Percentiles rank a stretch among this genome's conserved stretches.
These are phyloP conservation scores for Hypomesus transpacificus DNA, from an alignment of 2,113 vertebrate species.

Conservation along the genomic window DNA sequence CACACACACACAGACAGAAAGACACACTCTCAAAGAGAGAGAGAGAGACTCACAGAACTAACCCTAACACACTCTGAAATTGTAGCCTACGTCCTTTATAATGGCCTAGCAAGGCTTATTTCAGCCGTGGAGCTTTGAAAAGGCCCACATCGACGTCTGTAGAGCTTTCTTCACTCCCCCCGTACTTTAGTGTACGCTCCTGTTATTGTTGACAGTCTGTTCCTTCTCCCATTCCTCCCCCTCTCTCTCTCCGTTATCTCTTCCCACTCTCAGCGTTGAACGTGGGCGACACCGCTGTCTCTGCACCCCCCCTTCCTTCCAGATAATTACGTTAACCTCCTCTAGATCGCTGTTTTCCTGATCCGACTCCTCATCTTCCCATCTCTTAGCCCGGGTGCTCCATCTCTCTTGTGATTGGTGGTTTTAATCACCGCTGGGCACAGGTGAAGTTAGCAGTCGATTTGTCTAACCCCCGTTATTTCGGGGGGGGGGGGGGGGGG, in stretches of 20 bases:
- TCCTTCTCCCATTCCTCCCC: constrained; percentile 24
- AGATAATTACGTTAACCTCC: constrained; percentile 52
- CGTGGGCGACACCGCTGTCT: constrained; percentile 59
- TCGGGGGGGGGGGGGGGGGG: too few relatives aligned
- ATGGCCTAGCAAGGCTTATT: not conserved
- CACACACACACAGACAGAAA: constrained; percentile 8
- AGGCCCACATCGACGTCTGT: too few relatives aligned
- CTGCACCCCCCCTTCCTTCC: constrained; percentile 55
- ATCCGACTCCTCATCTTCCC: constrained; percentile 20
- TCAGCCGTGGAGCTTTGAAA: not conserved
- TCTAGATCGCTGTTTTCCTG: constrained; percentile 8
- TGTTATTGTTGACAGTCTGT: constrained; percentile 11
- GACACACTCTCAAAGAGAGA: constrained; percentile 10
- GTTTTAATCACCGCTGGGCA: not conserved
- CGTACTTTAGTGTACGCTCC: too few relatives aligned
- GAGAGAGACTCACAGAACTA: constrained; percentile 1
- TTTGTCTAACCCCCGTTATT: too few relatives aligned
- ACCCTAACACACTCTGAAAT: not conserved
- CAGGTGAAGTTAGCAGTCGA: too few relatives aligned
- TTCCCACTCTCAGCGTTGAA: constrained; percentile 58
- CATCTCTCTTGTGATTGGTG: not conserved
- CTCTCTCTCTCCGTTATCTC: constrained; percentile 43
- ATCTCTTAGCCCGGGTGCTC: constrained; percentile 23
- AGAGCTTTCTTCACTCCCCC: too few relatives aligned
- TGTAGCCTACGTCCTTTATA: too few relatives aligned